phyloP scores from a whole-genome alignment of 2,113 vertebrate species.

The Leuciscus idus region DNA sequence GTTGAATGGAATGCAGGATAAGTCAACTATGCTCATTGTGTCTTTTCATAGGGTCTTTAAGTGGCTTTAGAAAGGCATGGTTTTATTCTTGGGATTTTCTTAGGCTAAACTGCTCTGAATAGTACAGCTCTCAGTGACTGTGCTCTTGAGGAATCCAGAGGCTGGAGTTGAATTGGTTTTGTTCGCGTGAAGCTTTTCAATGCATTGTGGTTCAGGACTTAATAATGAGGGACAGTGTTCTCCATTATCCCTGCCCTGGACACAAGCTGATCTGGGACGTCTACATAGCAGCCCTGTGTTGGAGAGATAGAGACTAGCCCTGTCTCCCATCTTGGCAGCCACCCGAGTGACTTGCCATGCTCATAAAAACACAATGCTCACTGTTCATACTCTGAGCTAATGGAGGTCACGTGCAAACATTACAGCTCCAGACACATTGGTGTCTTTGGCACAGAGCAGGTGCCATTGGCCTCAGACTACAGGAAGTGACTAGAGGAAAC shows the following conservation, averaged over 20 bases:
- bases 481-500: constrained; percentile 39
- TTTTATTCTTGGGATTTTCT: constrained; percentile 5
- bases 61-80: constrained; percentile 16
- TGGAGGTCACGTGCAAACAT: constrained; percentile 63
- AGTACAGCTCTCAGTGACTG: constrained; percentile 11
- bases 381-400: constrained; percentile 60
- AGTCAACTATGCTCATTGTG: neutral
- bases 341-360: constrained; percentile 51
- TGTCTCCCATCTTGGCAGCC: constrained; percentile 40
- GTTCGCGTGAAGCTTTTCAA: constrained; percentile 28
- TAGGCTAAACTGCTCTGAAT: constrained; percentile 19
- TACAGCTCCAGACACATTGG: constrained; percentile 32
- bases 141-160: constrained; percentile 37
- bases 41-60: constrained; percentile 16
- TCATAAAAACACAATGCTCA: constrained; percentile 61
- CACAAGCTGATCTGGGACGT: constrained; percentile 30
- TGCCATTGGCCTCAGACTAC: constrained; percentile 25
- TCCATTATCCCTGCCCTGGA: constrained; percentile 30
- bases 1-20: neutral
- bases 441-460: constrained; percentile 42
- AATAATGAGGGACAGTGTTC: constrained; percentile 42
- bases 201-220: constrained; percentile 17
- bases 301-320: constrained; percentile 36
- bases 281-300: constrained; percentile 37
- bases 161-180: constrained; percentile 34